Evolutionary conservation across 2,797 vertebrate genomes (phyloP), one percentile per base, ranked within the genome.

Genomic region (Eptatretus atami): DNA sequence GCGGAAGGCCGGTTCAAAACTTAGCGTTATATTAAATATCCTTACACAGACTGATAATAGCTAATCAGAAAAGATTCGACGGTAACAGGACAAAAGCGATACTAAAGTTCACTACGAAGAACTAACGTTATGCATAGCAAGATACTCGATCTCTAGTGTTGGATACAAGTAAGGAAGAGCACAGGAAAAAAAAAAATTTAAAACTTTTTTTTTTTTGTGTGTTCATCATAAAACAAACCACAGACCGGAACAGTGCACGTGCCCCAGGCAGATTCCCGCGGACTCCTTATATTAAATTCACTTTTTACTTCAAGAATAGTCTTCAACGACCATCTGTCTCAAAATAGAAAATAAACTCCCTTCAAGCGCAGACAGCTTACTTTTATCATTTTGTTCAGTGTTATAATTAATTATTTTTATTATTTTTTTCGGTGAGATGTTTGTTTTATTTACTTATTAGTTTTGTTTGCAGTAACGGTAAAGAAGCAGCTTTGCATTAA

Each of bases 141-240:
- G 57, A n/a, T 61, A 61, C 24, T 77, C 73, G 70, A 65, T 69
- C 77, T 77, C 78, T 75, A 72, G 78, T 72, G 65, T 71, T 74
- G 77, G 53, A 65, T 79, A 78, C 76, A 81, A 84, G 82, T 76
- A 76, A 71, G 78, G 83, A 81, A 79, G 77, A 81, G 79, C 77
- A 75, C 76, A 71, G 70, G 73, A 70, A 71, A 73, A 72, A 74
- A 52, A 76, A 75, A 76, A 81, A n/a, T n/a, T 77, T 77, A 76
- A 81, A 81, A 75, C 74, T 78, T 70, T 71, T 73, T 69, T 72
- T 75, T 74, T 76, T 76, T 67, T 76, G 75, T 77, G 75, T 75
- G 77, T 76, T 78, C 71, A 76, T 74, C 77, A 78, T 76, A 73
- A 74, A 77, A 61, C 57, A 25, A 61, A 61, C 57, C 57, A 61